phyloP scores from a whole-genome alignment of 2,888 invertebrate genomes.

The Pimpla rufipes region DNA sequence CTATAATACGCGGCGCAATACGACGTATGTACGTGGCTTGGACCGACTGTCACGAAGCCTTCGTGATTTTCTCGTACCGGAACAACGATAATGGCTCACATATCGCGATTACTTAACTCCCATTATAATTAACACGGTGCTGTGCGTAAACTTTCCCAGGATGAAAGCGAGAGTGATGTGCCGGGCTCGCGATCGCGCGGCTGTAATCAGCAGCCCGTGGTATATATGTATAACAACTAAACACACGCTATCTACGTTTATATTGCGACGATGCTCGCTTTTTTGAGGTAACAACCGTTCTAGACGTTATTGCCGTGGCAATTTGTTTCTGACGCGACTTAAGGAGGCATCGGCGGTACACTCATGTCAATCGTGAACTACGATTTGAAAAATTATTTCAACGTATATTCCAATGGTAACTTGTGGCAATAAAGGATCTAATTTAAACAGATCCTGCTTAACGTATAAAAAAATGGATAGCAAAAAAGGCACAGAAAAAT shows the following conservation, averaged over 20 bases:
- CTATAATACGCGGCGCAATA: neutral
- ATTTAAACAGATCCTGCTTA: no score
- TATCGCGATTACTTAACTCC: conserved; percentile 82
- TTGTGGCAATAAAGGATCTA: no score
- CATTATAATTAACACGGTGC: conserved; percentile 84
- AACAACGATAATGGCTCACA: conserved; percentile 72
- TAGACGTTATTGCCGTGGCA: conserved; percentile 29
- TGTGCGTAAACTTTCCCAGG: conserved; percentile 84
- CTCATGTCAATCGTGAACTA: no score
- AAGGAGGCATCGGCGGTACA: no score
- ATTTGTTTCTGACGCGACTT: conserved; percentile 52
- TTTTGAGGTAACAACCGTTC: conserved; percentile 29
- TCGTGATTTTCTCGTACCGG: conserved; percentile 73
- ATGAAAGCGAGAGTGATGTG: conserved; percentile 83
- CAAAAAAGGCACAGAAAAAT: no score
- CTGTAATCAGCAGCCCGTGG: conserved; percentile 62
- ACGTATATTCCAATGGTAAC: no score
- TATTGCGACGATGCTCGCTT: conserved; percentile 54
- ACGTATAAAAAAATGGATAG: no score
- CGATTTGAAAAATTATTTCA: no score
- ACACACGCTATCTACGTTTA: conserved; percentile 23
- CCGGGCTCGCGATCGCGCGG: conserved; percentile 53
- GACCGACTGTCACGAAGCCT: conserved; percentile 70
- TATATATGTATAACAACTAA: conserved; percentile 30
- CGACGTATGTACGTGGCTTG: neutral